Base-by-base conservation (phyloP, 2,888 invertebrate genomes). In the Notodonta ziczac region DNA sequence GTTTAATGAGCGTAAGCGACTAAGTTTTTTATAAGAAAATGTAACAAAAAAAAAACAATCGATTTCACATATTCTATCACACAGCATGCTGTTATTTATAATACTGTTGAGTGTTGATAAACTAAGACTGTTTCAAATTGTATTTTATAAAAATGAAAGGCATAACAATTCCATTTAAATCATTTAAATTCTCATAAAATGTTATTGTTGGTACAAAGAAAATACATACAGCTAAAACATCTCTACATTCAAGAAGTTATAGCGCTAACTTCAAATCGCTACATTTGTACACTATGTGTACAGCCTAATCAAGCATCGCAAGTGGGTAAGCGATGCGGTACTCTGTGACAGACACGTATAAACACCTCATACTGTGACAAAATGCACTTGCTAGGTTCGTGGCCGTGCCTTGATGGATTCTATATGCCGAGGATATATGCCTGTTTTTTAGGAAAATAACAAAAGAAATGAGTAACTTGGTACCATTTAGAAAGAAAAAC, bases 361-460 rank as follows among this genome's bases (percentile, higher is more conserved):
- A 74, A 80, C 74, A 80, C 69, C 69, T 70, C 69, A 69, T 61
- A 62, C 66, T 65, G 67, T 77, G 78, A 76, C 76, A 72, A 67
- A 74, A 67, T 70, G 69, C 74, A 76, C 62, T 71, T 58, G 61
- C 62, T 63, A 44, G 58, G 54, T 57, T 59, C 60, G 32, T 57
- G 57, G 24, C 58, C 58, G 65, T 65, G 51, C 52, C 55, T 14
- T 70, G 69, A 76, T 70, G 65, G 63, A 72, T 74, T 58, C 65
- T 70, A 69, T 69, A 66, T 69, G 60, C 66, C 58, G 52, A n/a
- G 14, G n/a, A 8, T 24, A 13, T 53, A 35, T 13, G 35, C 55
- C n/a, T 55, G n/a, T 10, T 55, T 55, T 55, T 55, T 24, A 13
- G 24, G 16, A 24, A 9, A 24, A 16, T n/a, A 4, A 16, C 4